These are phyloP conservation scores for Mus musculus DNA, from an alignment of 2,113 vertebrate genomes.

Conservation along the genomic window DNA sequence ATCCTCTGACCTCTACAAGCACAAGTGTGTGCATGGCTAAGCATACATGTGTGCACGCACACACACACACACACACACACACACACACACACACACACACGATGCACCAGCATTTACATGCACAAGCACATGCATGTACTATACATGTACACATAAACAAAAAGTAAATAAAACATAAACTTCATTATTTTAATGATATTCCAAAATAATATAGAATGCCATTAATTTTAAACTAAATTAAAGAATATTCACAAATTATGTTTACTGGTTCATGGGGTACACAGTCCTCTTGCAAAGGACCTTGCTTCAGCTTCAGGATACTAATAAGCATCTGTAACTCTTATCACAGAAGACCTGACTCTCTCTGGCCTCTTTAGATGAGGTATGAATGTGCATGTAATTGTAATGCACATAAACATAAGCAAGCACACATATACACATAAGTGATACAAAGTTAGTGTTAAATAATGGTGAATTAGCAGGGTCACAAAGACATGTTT, in stretches of 20 bases:
- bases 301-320: not conserved
- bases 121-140: no score
- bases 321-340: not conserved
- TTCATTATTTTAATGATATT: not conserved
- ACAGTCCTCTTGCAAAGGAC: not conserved
- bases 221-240: not conserved
- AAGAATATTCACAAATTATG: not conserved
- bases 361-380: not conserved
- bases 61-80: no score
- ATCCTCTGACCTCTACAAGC: not conserved
- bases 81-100: no score
- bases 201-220: not conserved
- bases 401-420: no score
- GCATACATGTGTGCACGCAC: no score
- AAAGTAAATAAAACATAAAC: not conserved
- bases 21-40: no score
- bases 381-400: not conserved
- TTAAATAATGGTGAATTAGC: no score
- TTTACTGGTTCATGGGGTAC: not conserved
- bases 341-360: not conserved
- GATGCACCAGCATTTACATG: no score
- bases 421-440: no score
- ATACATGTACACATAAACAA: not conserved
- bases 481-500: no score
- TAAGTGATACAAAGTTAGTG: no score